Evolutionary conservation across 2,797 vertebrate species (phyloP), one percentile per base, ranked within the genome.

Genomic region (Sebastes melanostomus): DNA sequence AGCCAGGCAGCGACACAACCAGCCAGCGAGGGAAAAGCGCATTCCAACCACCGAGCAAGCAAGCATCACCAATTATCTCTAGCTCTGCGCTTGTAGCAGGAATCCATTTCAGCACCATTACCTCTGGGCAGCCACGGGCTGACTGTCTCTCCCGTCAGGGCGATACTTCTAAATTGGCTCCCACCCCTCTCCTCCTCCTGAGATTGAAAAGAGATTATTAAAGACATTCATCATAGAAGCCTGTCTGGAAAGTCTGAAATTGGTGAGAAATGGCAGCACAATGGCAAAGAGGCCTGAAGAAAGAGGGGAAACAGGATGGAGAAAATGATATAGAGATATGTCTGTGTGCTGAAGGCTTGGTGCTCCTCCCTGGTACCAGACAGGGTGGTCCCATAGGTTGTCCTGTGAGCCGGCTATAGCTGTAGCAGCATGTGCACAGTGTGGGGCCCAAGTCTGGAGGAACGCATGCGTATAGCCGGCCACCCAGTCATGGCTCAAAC

Each of bases 131-230:
- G 86, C 87, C 85, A 77, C 25, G 60, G 88, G 73, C 89, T 91
- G 89, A 92, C 88, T 72, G 87, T 89, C 87, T 93, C 87, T 93
- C 89, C 88, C 83, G 55, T 92, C 91, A 93, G 92, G 89, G 85
- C 77, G 80, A 91, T 90, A 88, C 82, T 90, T 92, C 88, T 91
- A 94, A 94, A 95, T 94, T 94, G 93, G 91, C 93, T 92, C 78
- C 92, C 89, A 83, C 87, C 91, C 87, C 75, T 91, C 77, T 81
- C 81, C 90, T 84, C 88, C 92, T 89, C 89, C 87, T 80, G 90
- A 93, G 93, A 95, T 91, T 90, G 90, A 92, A 89, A 92, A 92
- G 82, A 93, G 90, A 95, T 95, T 93, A 95, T 95, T 93, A 94
- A 91, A 91, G 83, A 82, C 92, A 94, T 95, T 94, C 74, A 93